Evolutionary conservation across 1,140 invertebrate genomes (phyloP).

Genomic region (Neodiprion pinetum): DNA sequence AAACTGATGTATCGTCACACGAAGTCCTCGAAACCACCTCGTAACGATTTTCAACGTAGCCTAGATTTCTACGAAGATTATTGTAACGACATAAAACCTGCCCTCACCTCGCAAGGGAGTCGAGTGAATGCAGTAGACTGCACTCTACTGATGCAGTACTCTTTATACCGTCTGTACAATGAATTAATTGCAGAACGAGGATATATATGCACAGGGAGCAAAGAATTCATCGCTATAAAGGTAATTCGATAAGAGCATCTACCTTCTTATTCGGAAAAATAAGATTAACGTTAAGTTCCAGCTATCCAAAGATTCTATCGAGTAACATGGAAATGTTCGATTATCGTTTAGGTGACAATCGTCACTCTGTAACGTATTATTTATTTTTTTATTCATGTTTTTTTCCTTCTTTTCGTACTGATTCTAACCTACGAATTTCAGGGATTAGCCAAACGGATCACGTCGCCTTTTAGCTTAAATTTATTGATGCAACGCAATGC

Average conservation of each 20-base stretch:
- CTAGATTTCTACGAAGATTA: conserved; percentile 99
- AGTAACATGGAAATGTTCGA: no score
- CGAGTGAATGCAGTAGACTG: conserved; percentile 94
- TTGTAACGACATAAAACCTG: conserved; percentile 98
- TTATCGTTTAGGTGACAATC: no score
- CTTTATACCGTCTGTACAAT: conserved; percentile 85
- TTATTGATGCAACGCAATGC: conserved; percentile 97
- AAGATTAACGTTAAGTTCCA: no score
- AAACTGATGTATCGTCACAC: conserved; percentile 98
- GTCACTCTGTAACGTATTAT: no score
- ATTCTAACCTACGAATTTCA: conserved; percentile 49
- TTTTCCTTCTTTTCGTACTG: conserved; percentile 29
- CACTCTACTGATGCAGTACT: conserved; percentile 92
- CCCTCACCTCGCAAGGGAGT: conserved; percentile 93
- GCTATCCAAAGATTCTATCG: no score
- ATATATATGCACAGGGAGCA: conserved; percentile 72
- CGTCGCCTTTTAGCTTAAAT: conserved; percentile 96
- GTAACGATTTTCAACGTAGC: conserved; percentile 97
- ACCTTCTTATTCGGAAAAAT: no score
- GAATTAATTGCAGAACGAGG: conserved; percentile 72
- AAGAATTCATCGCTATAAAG: conserved; percentile 88
- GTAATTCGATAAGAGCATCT: conserved; percentile 50
- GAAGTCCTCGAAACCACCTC: conserved; percentile 88
- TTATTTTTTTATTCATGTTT: no score
- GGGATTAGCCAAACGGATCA: conserved; percentile 96